Evolutionary conservation across 1,140 invertebrate species (phyloP).

Genomic region (Orchestia grillus): DNA sequence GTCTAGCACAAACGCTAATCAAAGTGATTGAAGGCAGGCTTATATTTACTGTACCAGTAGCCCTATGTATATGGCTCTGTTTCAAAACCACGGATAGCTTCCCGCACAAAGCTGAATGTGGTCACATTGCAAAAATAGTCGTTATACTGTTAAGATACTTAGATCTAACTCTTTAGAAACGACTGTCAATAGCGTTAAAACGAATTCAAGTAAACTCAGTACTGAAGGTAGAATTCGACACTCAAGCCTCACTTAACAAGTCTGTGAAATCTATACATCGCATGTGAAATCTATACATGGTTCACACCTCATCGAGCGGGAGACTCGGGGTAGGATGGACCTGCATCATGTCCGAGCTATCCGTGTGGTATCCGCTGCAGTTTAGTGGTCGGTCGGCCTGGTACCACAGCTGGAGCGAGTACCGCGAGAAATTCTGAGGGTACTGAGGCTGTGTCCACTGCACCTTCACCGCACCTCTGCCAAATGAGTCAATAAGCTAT

Average conservation of each 20-base stretch:
- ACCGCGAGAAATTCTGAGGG: constrained; percentile 37
- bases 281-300: background rate
- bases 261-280: background rate
- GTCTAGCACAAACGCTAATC: too few relatives aligned
- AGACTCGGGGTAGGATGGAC: constrained; percentile 26
- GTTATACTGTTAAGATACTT: too few relatives aligned
- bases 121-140: too few relatives aligned
- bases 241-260: background rate
- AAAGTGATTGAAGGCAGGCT: too few relatives aligned
- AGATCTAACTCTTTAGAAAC: background rate
- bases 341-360: constrained; percentile 4
- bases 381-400: background rate
- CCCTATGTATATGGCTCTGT: too few relatives aligned
- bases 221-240: background rate
- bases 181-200: background rate
- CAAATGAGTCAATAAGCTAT: too few relatives aligned
- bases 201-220: background rate
- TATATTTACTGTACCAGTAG: too few relatives aligned
- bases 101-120: too few relatives aligned
- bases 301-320: constrained; percentile 10
- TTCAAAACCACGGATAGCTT: too few relatives aligned
- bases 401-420: constrained; percentile 42
- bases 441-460: constrained; percentile 33
- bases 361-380: constrained; percentile 47
- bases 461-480: background rate